phyloP scores from a whole-genome alignment of 2,888 invertebrate genomes.

The Gymnosoma rotundatum region DNA sequence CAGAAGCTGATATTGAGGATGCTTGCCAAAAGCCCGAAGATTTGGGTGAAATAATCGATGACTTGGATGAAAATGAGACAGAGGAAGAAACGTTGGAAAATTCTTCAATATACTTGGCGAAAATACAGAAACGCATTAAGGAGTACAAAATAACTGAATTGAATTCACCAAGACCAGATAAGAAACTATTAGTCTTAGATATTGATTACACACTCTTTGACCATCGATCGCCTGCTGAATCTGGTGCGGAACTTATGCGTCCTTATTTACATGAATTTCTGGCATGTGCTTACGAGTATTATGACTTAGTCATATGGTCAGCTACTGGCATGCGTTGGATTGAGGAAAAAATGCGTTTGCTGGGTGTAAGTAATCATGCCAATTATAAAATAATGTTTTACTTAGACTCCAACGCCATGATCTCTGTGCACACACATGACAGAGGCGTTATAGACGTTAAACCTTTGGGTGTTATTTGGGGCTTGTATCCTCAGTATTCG shows the following conservation, averaged over 20 bases:
- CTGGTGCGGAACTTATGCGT: constrained; percentile 93
- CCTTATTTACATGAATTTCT: constrained; percentile 98
- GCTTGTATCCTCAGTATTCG: constrained; percentile 93
- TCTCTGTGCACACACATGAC: constrained; percentile 94
- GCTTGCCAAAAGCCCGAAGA: constrained; percentile 89
- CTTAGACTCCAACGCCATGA: constrained; percentile 96
- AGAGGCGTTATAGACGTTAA: constrained; percentile 97
- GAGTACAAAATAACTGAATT: constrained; percentile 92
- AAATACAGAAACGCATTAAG: constrained; percentile 91
- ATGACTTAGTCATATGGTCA: constrained; percentile 99
- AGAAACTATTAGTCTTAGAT: constrained; percentile 95
- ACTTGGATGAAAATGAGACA: constrained; percentile 89
- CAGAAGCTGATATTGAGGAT: constrained; percentile 94
- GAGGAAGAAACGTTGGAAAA: constrained; percentile 87
- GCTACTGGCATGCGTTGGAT: constrained; percentile 99
- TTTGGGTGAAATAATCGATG: constrained; percentile 93
- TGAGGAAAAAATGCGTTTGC: constrained; percentile 96
- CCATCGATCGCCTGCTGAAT: constrained; percentile 95
- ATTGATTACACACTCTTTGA: constrained; percentile 98
- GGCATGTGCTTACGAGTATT: constrained; percentile 92
- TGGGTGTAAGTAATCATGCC: constrained; percentile 92
- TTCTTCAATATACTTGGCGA: constrained; percentile 87
- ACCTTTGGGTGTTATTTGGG: constrained; percentile 98
- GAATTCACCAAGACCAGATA: constrained; percentile 91
- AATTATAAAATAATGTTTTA: constrained; percentile 96